Evolutionary conservation across 2,797 vertebrate genomes (phyloP).

Genomic region (Hydrolagus colliei): DNA sequence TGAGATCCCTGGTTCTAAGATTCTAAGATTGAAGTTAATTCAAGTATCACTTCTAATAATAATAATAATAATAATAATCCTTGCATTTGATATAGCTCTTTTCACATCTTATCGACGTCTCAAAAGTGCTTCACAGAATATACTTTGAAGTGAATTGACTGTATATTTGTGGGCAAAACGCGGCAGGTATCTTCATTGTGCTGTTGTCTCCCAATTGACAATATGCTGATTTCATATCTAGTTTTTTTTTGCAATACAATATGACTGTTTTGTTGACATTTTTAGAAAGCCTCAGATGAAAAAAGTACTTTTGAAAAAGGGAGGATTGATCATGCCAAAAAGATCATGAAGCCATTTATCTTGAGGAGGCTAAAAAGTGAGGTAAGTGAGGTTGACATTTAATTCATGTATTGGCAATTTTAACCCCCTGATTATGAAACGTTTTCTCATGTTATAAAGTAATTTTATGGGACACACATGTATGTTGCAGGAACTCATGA

Average conservation of each 20-base stretch:
- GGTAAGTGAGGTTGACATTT: slow-evolving; percentile 52
- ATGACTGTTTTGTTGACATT: slow-evolving; percentile 32
- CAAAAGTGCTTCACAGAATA: no score
- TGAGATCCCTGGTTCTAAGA: no score
- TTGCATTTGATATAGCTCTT: no score
- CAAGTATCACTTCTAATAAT: no score
- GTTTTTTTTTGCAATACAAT: slow-evolving; percentile 35
- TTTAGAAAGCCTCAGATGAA: slow-evolving; percentile 80
- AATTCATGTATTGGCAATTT: background rate
- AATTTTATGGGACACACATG: background rate
- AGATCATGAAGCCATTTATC: slow-evolving; percentile 97
- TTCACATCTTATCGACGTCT: no score
- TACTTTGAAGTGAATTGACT: no score
- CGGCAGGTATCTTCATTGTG: no score
- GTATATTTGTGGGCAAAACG: no score
- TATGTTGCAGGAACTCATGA: background rate
- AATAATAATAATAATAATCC: no score
- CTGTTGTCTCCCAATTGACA: no score
- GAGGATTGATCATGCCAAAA: slow-evolving; percentile 78
- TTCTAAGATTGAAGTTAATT: background rate
- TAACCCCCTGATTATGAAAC: background rate
- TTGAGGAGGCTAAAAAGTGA: slow-evolving; percentile 86
- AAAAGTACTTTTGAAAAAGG: slow-evolving; percentile 84
- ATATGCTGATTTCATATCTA: background rate
- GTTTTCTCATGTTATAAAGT: background rate